A percentile compares a stretch with the other conserved stretches of the same genome.
These are phyloP conservation scores for Stegodyphus dumicola DNA, from an alignment of 1,140 invertebrate species.

Conservation along the genomic window DNA sequence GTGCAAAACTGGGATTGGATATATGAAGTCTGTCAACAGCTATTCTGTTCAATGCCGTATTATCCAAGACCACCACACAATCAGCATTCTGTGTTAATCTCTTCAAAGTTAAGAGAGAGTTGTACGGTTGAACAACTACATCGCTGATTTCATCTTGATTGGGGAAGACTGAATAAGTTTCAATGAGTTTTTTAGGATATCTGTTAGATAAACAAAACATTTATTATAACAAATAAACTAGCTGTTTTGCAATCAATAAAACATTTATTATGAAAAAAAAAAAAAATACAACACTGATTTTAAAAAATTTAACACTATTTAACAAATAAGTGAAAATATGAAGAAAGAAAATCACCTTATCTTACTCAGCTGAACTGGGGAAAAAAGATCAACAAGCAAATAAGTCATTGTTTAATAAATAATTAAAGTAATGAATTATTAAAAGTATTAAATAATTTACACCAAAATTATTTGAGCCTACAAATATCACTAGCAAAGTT, in stretches of 20 bases:
- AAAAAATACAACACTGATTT: neutral
- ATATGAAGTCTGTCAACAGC: constrained; percentile 93
- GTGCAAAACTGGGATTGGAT: constrained; percentile 94
- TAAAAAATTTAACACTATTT: neutral
- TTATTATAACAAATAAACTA: neutral
- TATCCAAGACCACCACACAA: constrained; percentile 93
- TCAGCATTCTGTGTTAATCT: constrained; percentile 95
- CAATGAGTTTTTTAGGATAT: constrained; percentile 97
- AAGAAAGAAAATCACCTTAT: too few relatives aligned
- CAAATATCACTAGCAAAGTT: too few relatives aligned
- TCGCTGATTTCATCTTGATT: constrained; percentile 96
- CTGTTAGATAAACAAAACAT: constrained; percentile 68
- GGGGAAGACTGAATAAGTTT: constrained; percentile 99
- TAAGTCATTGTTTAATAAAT: too few relatives aligned
- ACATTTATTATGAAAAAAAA: neutral
- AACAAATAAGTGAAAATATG: too few relatives aligned
- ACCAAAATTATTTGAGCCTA: too few relatives aligned
- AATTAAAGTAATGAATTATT: too few relatives aligned
- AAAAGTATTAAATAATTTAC: too few relatives aligned
- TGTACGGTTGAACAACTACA: constrained; percentile 99
- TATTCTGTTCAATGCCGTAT: constrained; percentile 79
- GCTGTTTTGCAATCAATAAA: neutral
- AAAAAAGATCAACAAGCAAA: too few relatives aligned
- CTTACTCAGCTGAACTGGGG: too few relatives aligned
- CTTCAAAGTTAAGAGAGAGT: constrained; percentile 94